Percentiles rank a stretch among this genome's conserved stretches.
phyloP scores from a whole-genome alignment of 2,888 invertebrate genomes.

The Chaitophorus viminalis region DNA sequence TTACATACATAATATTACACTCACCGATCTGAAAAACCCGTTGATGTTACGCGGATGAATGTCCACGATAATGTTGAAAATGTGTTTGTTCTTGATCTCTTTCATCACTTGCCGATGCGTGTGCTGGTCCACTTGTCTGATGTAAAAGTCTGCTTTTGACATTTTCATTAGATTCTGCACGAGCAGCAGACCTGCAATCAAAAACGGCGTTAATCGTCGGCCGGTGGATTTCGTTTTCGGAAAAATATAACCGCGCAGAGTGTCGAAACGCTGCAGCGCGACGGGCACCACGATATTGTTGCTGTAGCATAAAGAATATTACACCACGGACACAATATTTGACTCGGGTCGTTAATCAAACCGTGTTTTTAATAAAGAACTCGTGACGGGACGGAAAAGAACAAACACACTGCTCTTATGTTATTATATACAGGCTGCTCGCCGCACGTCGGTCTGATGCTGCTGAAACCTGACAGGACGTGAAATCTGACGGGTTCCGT shows the following conservation, averaged over 20 bases:
- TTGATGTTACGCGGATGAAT: conserved; percentile 84
- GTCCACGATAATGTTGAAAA: conserved; percentile 88
- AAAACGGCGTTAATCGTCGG: conserved; percentile 15
- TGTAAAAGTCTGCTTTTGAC: conserved; percentile 77
- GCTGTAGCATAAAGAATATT: too few species aligned
- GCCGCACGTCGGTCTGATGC: too few species aligned
- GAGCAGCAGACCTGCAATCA: conserved; percentile 77
- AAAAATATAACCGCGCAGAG: not conserved
- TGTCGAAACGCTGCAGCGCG: not conserved
- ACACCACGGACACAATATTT: too few species aligned
- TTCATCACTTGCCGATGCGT: conserved; percentile 80
- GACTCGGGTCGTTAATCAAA: conserved; percentile 45
- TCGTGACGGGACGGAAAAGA: not conserved
- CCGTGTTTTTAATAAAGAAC: conserved; percentile 47
- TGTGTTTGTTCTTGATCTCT: conserved; percentile 86
- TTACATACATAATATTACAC: conserved; percentile 66
- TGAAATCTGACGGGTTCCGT: too few species aligned
- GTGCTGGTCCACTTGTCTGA: conserved; percentile 75
- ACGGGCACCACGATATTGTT: not conserved
- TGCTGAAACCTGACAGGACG: too few species aligned
- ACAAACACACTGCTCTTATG: not conserved
- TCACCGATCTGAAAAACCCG: conserved; percentile 86
- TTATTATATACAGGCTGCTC: too few species aligned
- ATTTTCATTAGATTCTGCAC: conserved; percentile 83
- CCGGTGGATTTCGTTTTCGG: not conserved